Percentiles rank a stretch among this genome's conserved stretches.
Evolutionary conservation across 35 echinoderm and acorn worm genomes (phyloP).

Genomic region (Nesometra sesokonis): DNA sequence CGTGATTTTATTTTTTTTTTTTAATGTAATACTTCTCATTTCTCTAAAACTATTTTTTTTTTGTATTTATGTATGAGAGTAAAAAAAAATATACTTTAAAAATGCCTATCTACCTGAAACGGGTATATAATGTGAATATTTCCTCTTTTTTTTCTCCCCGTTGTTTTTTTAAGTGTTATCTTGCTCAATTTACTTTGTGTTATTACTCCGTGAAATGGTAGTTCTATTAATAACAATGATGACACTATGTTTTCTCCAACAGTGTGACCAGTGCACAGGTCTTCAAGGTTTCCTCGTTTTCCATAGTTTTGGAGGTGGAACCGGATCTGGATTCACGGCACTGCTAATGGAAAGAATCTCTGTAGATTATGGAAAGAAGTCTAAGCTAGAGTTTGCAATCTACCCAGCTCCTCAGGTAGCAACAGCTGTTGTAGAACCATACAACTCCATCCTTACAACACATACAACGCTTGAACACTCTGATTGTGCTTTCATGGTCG

Average conservation of each 20-base stretch:
- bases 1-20: too few species aligned
- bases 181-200: too few species aligned
- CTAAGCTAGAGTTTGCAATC: constrained; percentile 19
- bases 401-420: constrained; percentile 5
- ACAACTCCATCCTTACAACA: constrained; percentile 6
- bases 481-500: constrained; percentile 1
- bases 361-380: constrained; percentile 6
- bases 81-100: too few species aligned
- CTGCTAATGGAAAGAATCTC: constrained; percentile 26
- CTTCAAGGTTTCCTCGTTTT: constrained; percentile 30
- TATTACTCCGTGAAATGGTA: too few species aligned
- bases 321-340: constrained; percentile 22
- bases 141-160: too few species aligned
- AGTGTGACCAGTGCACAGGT: constrained; percentile 26
- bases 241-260: not conserved
- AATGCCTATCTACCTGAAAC: too few species aligned
- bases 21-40: too few species aligned
- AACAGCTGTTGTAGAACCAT: constrained; percentile 10
- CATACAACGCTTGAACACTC: not conserved
- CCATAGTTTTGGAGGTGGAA: constrained; percentile 26
- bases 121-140: too few species aligned
- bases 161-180: too few species aligned
- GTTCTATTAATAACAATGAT: too few species aligned
- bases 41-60: too few species aligned
- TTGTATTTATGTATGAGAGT: too few species aligned